These are phyloP conservation scores for Glaucidium brasilianum DNA, from an alignment of 2,113 vertebrate species.

Conservation along the genomic window DNA sequence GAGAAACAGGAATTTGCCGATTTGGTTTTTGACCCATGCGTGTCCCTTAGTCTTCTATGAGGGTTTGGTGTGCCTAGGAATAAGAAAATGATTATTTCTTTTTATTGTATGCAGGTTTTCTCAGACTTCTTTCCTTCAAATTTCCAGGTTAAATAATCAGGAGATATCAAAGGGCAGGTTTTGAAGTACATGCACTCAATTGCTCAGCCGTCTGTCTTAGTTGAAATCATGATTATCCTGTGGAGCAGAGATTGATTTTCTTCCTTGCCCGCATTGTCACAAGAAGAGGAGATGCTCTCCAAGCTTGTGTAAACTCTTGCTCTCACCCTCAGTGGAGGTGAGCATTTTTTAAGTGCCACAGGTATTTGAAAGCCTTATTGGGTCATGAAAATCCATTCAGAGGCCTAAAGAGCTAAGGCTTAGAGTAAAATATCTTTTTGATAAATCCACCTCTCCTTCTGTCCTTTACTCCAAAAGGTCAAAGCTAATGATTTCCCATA, in stretches of 20 bases:
- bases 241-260: slow-evolving; percentile 51
- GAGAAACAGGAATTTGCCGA: neutral
- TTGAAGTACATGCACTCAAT: neutral
- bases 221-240: slow-evolving; percentile 17
- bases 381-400: slow-evolving; percentile 21
- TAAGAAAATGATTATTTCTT: slow-evolving; percentile 31
- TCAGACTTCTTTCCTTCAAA: neutral
- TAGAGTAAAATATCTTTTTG: slow-evolving; percentile 58
- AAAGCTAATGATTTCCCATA: slow-evolving; percentile 67
- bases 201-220: neutral
- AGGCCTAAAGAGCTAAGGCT: neutral
- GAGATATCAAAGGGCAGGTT: slow-evolving; percentile 7
- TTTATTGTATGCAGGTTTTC: slow-evolving; percentile 16
- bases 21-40: neutral
- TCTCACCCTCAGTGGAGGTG: neutral
- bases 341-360: neutral
- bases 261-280: neutral
- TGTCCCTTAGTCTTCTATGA: neutral
- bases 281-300: neutral
- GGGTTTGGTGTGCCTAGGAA: neutral
- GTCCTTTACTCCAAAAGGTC: slow-evolving; percentile 44
- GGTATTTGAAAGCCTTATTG: neutral
- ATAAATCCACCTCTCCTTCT: slow-evolving; percentile 39
- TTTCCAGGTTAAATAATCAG: slow-evolving; percentile 20
- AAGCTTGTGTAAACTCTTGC: neutral